These are phyloP conservation scores for Ornithoptera alexandrae DNA, from an alignment of 2,888 invertebrate species.

Conservation along the genomic window DNA sequence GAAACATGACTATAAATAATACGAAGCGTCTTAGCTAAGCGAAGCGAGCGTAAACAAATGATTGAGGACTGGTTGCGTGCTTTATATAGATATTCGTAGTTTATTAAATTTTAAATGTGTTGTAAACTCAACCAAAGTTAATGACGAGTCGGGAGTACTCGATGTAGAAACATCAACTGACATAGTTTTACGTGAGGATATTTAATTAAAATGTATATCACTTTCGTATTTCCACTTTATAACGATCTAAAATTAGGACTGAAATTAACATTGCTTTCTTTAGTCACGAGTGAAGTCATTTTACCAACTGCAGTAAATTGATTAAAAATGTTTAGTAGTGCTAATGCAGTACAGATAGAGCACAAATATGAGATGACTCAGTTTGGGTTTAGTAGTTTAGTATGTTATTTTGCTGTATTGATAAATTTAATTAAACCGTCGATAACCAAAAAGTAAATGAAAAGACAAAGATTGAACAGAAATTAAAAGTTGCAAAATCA, in stretches of 20 bases:
- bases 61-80: constrained; percentile 66
- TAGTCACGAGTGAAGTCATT: constrained; percentile 4
- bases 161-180: constrained; percentile 50
- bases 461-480: no score
- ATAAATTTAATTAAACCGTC: no score
- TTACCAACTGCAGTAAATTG: constrained; percentile 34
- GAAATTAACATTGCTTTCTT: neutral
- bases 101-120: constrained; percentile 51
- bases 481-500: no score
- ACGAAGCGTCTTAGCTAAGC: constrained; percentile 61
- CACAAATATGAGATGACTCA: neutral
- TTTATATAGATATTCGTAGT: constrained; percentile 42
- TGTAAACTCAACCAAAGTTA: constrained; percentile 34
- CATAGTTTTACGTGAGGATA: constrained; percentile 11
- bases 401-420: no score
- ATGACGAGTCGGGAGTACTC: constrained; percentile 46
- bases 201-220: neutral
- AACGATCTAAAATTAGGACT: neutral
- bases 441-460: no score
- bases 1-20: constrained; percentile 71
- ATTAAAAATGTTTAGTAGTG: constrained; percentile 22
- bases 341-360: constrained; percentile 27
- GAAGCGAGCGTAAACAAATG: constrained; percentile 72
- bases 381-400: no score
- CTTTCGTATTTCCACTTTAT: neutral